Evolutionary conservation across 2,888 invertebrate genomes (phyloP), one percentile per base, ranked within the genome.

Genomic region (Rhingia campestris): DNA sequence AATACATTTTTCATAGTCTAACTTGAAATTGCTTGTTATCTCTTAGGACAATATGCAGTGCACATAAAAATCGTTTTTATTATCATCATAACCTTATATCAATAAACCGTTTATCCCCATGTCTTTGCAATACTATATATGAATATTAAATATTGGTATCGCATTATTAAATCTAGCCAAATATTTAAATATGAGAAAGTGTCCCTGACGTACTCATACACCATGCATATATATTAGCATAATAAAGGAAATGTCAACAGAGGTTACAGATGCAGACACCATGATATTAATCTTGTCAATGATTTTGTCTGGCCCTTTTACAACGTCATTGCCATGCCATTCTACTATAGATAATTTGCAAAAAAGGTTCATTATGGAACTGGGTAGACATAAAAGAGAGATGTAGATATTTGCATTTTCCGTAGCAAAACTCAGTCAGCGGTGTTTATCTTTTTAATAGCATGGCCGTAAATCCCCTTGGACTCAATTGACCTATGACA

Each of bases 381-480:
- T 2, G 4, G 12, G 45, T 6, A 14, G n/a, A 22, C 14, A 32
- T 14, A 73, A 10, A 35, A 49, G 33, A 45, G 61, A 54, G 63
- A 80, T 43, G 61, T 67, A 32, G 56, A 53, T 70, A 67, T 75
- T 81, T 70, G 81, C 75, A 75, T 75, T 63, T 81, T 75, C 59
- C 51, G 58, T 54, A 63, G 37, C 67, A 58, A 53, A 47, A 47
- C 6, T 22, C 4, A 14, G 58, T 47, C 51, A 41, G 51, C 69
- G 81, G 58, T 75, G 81, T 81, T 81, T 77, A 81, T 81, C 81
- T 81, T 76, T 66, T 77, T 76, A 81, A 81, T 81, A 81, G 72
- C 77, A 45, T 59, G 76, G 66, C 72, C 81, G 61, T 81, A 81
- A 81, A 77, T 81, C 41, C 61, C 61, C 61, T n/a, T 47, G 43